phyloP scores from a whole-genome alignment of 2,888 invertebrate species.

The Cantharis rufa region DNA sequence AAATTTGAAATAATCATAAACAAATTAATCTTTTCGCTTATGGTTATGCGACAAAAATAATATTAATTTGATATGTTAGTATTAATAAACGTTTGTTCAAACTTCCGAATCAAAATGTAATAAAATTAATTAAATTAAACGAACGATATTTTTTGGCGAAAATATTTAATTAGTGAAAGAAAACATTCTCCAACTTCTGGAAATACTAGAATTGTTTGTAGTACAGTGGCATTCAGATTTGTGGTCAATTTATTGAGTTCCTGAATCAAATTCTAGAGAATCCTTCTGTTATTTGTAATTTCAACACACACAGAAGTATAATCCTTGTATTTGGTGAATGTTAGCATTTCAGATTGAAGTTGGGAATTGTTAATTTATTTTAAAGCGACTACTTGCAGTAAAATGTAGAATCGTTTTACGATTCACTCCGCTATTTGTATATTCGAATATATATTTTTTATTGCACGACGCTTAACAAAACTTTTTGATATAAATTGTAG shows the following conservation, averaged over 20 bases:
- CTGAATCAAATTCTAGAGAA: constrained; percentile 20
- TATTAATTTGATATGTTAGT: not conserved
- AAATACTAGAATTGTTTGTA: not conserved
- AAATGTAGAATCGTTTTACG: constrained; percentile 1
- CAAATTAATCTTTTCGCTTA: no score
- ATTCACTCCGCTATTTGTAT: not conserved
- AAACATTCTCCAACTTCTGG: not conserved
- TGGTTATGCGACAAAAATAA: not conserved
- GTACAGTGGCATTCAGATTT: constrained; percentile 8
- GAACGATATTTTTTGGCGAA: not conserved
- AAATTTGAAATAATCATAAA: no score
- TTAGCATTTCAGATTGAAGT: constrained; percentile 29
- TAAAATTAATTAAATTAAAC: not conserved
- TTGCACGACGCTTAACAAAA: not conserved
- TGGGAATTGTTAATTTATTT: constrained; percentile 18
- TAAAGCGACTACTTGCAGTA: not conserved
- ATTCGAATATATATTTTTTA: not conserved
- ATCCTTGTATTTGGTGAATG: constrained; percentile 27
- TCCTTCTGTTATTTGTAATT: constrained; percentile 24
- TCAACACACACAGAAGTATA: constrained; percentile 32
- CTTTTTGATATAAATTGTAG: not conserved
- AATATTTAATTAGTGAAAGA: not conserved
- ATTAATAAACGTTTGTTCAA: not conserved
- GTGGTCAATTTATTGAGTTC: constrained; percentile 24
- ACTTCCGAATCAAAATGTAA: not conserved